A percentile compares a stretch with the other conserved stretches of the same genome.
Conservation (phyloP, 2,797 vertebrate species). For the Synanceia verrucosa region DNA sequence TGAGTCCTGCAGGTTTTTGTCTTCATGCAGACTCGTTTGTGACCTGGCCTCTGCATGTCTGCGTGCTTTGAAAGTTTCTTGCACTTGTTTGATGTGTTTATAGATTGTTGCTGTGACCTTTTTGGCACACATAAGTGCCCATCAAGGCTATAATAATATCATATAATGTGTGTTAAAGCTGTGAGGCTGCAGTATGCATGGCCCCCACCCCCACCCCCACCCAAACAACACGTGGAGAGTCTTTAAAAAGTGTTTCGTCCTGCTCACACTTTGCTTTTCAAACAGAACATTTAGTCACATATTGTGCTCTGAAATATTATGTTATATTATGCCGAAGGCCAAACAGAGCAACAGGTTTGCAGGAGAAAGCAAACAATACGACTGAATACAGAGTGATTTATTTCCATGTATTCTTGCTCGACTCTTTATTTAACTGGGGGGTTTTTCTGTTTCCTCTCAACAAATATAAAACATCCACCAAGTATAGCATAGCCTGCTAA, state of each 20-base stretch:
- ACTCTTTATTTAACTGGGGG: not conserved
- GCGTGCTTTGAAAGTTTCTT: conserved; percentile 42
- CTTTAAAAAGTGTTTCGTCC: conserved; percentile 11
- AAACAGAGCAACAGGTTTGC: conserved; percentile 71
- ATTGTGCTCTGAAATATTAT: no score
- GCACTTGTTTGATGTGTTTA: conserved; percentile 11
- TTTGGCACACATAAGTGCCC: conserved; percentile 46
- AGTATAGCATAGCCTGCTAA: not conserved
- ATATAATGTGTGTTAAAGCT: conserved; percentile 32
- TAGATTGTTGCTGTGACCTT: not conserved
- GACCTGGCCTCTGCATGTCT: not conserved
- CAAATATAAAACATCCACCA: not conserved
- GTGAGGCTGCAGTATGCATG: conserved; percentile 30
- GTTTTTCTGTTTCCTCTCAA: not conserved
- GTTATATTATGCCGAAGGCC: not conserved
- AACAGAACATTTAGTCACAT: not conserved
- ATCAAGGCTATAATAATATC: conserved; percentile 1
- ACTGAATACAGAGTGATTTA: not conserved
- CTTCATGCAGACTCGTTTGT: no score
- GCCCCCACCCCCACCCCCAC: not conserved
- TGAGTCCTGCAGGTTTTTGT: no score
- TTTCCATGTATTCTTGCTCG: conserved; percentile 1
- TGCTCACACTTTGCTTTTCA: not conserved
- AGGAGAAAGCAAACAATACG: not conserved
- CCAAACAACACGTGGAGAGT: conserved; percentile 49